A percentile compares a stretch with the other conserved stretches of the same genome.
Evolutionary conservation across 2,113 vertebrate species (phyloP).

Genomic region (Nyctibius bracteatus): DNA sequence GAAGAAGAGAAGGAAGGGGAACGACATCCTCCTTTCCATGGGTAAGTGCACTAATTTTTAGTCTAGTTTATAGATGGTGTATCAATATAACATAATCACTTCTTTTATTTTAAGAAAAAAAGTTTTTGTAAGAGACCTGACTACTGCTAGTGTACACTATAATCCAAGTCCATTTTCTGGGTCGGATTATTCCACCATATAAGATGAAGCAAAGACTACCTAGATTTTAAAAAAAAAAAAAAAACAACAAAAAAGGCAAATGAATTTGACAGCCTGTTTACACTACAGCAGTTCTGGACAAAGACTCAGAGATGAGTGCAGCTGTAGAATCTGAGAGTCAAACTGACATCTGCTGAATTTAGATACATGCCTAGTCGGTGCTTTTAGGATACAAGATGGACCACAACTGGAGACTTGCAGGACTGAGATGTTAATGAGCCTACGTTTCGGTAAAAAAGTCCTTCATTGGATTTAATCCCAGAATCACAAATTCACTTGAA

Average conservation of each 20-base stretch:
- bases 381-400: not conserved
- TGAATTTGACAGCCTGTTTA: not conserved
- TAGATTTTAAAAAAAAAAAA: not conserved
- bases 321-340: not conserved
- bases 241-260: not conserved
- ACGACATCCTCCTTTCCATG: not conserved
- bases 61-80: not conserved
- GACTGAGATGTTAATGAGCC: not conserved
- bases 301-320: not conserved
- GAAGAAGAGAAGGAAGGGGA: not conserved
- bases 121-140: not conserved
- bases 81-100: not conserved
- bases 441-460: not conserved
- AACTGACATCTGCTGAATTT: not conserved
- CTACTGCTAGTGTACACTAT: not conserved
- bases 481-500: not conserved
- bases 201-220: not conserved
- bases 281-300: not conserved
- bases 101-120: not conserved
- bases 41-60: not conserved
- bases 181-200: not conserved
- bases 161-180: not conserved
- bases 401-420: not conserved
- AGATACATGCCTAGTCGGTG: not conserved
- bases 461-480: not conserved